Percentiles rank a stretch among this genome's conserved stretches.
phyloP scores from a whole-genome alignment of 1,140 invertebrate species.

The Brachionus rotundiformis region DNA sequence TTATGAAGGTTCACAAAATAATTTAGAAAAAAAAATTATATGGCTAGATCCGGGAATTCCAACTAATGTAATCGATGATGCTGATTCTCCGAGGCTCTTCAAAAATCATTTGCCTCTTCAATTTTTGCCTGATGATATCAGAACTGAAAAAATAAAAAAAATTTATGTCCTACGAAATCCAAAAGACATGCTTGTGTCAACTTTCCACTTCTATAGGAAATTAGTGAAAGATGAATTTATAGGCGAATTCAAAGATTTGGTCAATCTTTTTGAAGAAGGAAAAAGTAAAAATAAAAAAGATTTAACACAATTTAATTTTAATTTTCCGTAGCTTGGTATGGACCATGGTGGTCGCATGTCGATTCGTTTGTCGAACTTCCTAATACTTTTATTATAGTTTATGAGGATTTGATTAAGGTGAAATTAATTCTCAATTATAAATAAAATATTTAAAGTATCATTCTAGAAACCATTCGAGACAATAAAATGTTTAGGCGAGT shows the following conservation, averaged over 20 bases:
- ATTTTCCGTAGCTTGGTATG: not conserved
- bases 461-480: not conserved
- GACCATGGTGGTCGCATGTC: constrained; percentile 7
- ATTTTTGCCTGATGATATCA: not conserved
- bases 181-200: not conserved
- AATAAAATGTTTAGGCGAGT: not conserved
- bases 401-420: not conserved
- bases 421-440: not conserved
- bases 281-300: not conserved
- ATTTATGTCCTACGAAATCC: not conserved
- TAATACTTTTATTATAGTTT: not conserved
- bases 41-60: not conserved
- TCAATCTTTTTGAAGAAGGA: not conserved
- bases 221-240: not conserved
- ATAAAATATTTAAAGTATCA: not conserved
- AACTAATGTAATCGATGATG: not conserved
- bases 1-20: not conserved
- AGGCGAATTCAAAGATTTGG: not conserved
- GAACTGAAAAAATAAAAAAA: constrained; percentile 1
- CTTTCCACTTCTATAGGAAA: not conserved
- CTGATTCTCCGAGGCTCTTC: not conserved
- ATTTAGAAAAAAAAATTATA: not conserved
- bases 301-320: not conserved
- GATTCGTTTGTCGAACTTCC: not conserved
- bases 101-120: not conserved